phyloP scores from a whole-genome alignment of 30 jellyfish, hydroid and myxozoan genomes.

The Chironex yamaguchii region DNA sequence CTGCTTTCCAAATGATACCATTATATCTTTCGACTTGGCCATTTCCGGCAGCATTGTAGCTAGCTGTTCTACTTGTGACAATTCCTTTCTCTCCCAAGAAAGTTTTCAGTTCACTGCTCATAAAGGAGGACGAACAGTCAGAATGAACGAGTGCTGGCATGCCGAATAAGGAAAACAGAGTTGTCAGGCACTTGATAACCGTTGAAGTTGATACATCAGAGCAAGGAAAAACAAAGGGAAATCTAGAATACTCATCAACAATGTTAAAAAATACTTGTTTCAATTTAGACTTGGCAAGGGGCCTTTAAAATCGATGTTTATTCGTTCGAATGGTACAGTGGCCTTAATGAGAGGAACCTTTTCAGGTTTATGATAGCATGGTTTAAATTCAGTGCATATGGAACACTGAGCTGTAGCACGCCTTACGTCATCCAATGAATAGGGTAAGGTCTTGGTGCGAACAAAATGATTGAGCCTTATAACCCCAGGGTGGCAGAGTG shows the following conservation, averaged over 20 bases:
- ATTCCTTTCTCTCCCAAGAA: slow-evolving; percentile 4
- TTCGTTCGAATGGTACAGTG: slow-evolving; percentile 1
- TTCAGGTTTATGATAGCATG: not conserved
- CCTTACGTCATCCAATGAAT: slow-evolving; percentile 40
- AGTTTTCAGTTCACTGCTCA: slow-evolving; percentile 27
- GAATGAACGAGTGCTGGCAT: slow-evolving; percentile 63
- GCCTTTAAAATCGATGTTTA: slow-evolving; percentile 32
- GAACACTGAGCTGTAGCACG: not conserved
- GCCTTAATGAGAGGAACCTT: slow-evolving; percentile 3
- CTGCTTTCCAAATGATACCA: slow-evolving; percentile 76
- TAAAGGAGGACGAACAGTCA: slow-evolving; percentile 34
- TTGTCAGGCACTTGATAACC: slow-evolving; percentile 1
- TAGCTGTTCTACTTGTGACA: slow-evolving; percentile 61
- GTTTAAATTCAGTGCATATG: slow-evolving; percentile 42
- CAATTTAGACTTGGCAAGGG: not conserved
- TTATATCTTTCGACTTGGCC: slow-evolving; percentile 82
- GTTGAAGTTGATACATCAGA: slow-evolving; percentile 19
- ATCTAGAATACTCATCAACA: slow-evolving; percentile 38
- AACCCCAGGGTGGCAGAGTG: slow-evolving; percentile 84
- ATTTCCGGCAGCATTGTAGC: slow-evolving; percentile 65
- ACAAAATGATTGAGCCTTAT: slow-evolving; percentile 62
- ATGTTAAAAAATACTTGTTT: slow-evolving; percentile 5
- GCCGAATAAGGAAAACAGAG: slow-evolving; percentile 53
- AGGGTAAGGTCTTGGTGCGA: slow-evolving; percentile 1
- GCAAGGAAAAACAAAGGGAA: slow-evolving; percentile 47